Conservation (phyloP, 2,797 vertebrate species). For the Gephyroberyx darwinii region DNA sequence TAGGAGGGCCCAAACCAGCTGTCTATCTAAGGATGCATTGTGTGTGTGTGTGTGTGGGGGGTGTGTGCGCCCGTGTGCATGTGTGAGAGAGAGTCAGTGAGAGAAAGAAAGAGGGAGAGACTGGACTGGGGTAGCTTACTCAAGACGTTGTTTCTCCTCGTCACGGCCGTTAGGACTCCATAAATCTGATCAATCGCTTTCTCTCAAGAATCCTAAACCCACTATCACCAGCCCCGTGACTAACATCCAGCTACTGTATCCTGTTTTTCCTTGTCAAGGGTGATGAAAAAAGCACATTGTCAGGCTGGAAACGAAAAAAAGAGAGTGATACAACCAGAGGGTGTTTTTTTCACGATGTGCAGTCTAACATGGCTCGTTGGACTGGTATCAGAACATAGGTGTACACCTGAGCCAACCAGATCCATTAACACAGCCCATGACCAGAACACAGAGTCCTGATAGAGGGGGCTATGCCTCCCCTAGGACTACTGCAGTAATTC, state of each 20-base stretch:
- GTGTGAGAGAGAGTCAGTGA: background rate
- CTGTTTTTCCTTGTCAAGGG: slow-evolving; percentile 64
- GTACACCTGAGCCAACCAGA: slow-evolving; percentile 44
- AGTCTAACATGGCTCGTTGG: slow-evolving; percentile 41
- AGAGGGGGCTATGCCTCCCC: slow-evolving; percentile 16
- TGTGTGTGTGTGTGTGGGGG: slow-evolving; percentile 15
- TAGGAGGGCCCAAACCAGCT: slow-evolving; percentile 35
- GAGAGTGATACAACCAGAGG: slow-evolving; percentile 47
- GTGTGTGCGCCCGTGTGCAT: background rate
- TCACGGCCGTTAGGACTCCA: slow-evolving; percentile 79
- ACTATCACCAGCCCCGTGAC: slow-evolving; percentile 71
- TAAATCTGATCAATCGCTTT: slow-evolving; percentile 79
- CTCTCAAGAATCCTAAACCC: slow-evolving; percentile 65
- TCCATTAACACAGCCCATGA: slow-evolving; percentile 62
- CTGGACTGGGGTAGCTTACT: slow-evolving; percentile 45
- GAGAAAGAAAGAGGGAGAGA: background rate
- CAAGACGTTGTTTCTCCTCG: slow-evolving; percentile 60
- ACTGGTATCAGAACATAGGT: slow-evolving; percentile 37
- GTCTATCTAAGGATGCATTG: slow-evolving; percentile 36
- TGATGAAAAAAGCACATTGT: slow-evolving; percentile 61
- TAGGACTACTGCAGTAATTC: slow-evolving; percentile 16
- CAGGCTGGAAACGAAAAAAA: slow-evolving; percentile 53
- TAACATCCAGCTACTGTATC: slow-evolving; percentile 75
- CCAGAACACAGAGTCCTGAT: slow-evolving; percentile 61
- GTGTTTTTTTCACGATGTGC: slow-evolving; percentile 26